These are phyloP conservation scores for Diorhabda carinulata DNA, from an alignment of 1,140 invertebrate species.

Conservation along the genomic window DNA sequence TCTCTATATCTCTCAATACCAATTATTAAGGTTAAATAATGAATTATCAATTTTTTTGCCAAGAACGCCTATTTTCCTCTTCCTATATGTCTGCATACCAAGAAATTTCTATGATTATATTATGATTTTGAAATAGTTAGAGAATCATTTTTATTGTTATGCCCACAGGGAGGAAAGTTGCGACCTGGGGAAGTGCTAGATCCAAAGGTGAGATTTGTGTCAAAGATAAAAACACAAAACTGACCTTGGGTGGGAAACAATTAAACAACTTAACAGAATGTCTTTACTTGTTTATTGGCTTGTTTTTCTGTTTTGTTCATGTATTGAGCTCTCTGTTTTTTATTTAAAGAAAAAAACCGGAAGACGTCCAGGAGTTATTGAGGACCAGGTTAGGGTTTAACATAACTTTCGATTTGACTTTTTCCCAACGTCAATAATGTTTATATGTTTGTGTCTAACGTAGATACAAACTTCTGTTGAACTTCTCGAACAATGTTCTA, in stretches of 20 bases:
- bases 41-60: too few species aligned
- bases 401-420: constrained; percentile 29
- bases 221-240: constrained; percentile 56
- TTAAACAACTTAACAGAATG: constrained; percentile 25
- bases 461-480: constrained; percentile 35
- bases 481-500: constrained; percentile 35
- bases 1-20: too few species aligned
- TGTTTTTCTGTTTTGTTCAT: constrained; percentile 32
- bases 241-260: constrained; percentile 48
- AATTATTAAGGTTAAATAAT: too few species aligned
- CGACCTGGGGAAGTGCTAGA: constrained; percentile 75
- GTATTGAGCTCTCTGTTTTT: constrained; percentile 33
- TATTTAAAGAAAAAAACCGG: constrained; percentile 48
- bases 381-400: constrained; percentile 51
- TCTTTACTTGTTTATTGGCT: constrained; percentile 37
- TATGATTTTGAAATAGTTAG: background rate
- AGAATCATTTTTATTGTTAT: constrained; percentile 23
- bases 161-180: constrained; percentile 56
- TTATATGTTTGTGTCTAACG: constrained; percentile 47
- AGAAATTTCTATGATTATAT: too few species aligned
- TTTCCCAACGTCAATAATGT: constrained; percentile 37
- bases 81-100: too few species aligned
- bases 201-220: constrained; percentile 70
- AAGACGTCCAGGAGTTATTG: constrained; percentile 53
- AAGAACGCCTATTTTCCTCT: too few species aligned